Evolutionary conservation across 2,888 invertebrate genomes (phyloP), one percentile per base, ranked within the genome.

Genomic region (Oxyscelio sp.): DNA sequence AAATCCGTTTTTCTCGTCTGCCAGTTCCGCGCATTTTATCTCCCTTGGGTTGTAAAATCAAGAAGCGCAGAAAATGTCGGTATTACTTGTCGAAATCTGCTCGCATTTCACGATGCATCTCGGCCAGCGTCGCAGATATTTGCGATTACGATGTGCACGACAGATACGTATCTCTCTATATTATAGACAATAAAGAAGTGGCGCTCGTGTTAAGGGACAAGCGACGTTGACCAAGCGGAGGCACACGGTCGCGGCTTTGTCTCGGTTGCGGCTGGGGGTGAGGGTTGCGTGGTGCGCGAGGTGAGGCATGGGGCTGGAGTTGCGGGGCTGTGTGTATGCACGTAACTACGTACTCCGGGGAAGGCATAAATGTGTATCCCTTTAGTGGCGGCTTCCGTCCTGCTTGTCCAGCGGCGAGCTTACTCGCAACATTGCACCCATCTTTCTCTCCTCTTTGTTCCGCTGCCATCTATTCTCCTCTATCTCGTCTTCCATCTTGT

Each of bases 331-430:
- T 63, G 68, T 54, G 81, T 73, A 56, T 58, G 52, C 66, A 74
- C 80, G 81, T 73, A 73, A 73, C 86, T 88, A 88, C 89, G 86
- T 85, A 83, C 87, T 87, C 86, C 74, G 68, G 87, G 87, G 86
- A 86, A 83, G 80, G 84, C 85, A 86, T 87, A 87, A 87, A 87
- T 87, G 88, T 87, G 88, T 87, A 89, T 90, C 90, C 89, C 90
- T 91, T 89, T 89, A 89, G 88, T 89, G 85, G 85, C 85, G 77
- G 85, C 84, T 86, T 86, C 87, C 87, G 81, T 86, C 82, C 84
- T 82, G 85, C 85, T 80, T 84, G 85, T 82, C 84, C 79, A 78
- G 74, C 68, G 73, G 58, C 61, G 77, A 58, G 81, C 78, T 85
- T 78, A 61, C 71, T 50, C 59, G 70, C 66, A 56, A 48, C 77